Evolutionary conservation across 1,140 invertebrate genomes (phyloP), one percentile per base, ranked within the genome.

Genomic region (Penaeus chinensis): DNA sequence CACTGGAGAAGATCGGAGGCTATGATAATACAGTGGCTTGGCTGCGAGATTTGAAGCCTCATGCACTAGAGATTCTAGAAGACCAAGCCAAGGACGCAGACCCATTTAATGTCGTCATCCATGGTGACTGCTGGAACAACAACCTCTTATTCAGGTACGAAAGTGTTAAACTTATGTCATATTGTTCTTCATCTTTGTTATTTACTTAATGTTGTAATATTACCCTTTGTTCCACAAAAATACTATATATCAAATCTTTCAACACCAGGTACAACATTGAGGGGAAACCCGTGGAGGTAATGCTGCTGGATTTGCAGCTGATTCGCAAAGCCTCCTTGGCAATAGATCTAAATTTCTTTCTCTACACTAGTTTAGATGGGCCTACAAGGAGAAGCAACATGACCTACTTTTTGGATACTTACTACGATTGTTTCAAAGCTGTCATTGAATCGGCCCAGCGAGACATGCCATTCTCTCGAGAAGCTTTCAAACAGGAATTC

Each of bases 121-220:
- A 85, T 62, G 85, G 84, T 18, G 71, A 87, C 37, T 83, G 65
- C 66, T 83, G 85, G 85, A 79, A 54, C 62, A 84, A 83, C 62
- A 83, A 87, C 60, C 24, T 84, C 54, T 66, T 89, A 32, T 84
- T 86, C 89, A 79, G 89, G 86, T 84, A 66, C 63, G 54, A 5
- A 47, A 47, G 10, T 54, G 54, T 37, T 65, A 69, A n/a, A 54
- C 32, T 42, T 42, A 66, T 69, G 54, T 13, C 54, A 54, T 54
- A 13, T 0, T 83, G 4, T 69, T 65, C 37, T 65, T 69, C 22
- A 83, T 37, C 54, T 20, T 82, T 32, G 69, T 74, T 27, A 74
- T 13, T 71, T 11, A 27, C 32, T 74, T 74, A 74, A 42, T 42
- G 37, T 42, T 27, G 2, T 13, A 37, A 74, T 37, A 18, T 1